Conservation (phyloP, 1,140 invertebrate genomes). For the Brachionus angularis region DNA sequence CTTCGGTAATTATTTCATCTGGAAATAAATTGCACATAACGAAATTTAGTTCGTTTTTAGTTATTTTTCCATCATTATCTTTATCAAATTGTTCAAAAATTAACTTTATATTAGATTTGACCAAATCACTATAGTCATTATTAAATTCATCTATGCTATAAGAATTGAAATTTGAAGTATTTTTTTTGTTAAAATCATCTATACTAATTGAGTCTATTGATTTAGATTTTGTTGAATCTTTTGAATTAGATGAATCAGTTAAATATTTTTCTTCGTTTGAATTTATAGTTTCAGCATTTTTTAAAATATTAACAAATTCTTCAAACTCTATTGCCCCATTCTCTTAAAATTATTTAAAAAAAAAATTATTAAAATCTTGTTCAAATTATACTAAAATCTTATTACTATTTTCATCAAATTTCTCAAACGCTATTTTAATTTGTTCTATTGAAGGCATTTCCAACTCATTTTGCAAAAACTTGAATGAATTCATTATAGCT, state of each 20-base stretch:
- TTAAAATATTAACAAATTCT: slow-evolving; percentile 39
- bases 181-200: too few species aligned
- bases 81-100: slow-evolving; percentile 44
- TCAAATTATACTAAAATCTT: not conserved
- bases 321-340: slow-evolving; percentile 35
- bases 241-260: not conserved
- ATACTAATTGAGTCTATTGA: too few species aligned
- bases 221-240: not conserved
- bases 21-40: slow-evolving; percentile 41
- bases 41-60: slow-evolving; percentile 22
- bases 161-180: not conserved
- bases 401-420: slow-evolving; percentile 42
- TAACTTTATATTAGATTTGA: slow-evolving; percentile 38
- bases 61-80: slow-evolving; percentile 42
- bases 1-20: slow-evolving; percentile 36
- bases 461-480: slow-evolving; percentile 38
- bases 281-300: slow-evolving; percentile 16
- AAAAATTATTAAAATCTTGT: not conserved
- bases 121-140: slow-evolving; percentile 15
- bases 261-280: not conserved
- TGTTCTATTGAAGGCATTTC: slow-evolving; percentile 42
- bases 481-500: slow-evolving; percentile 28
- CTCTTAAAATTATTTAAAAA: slow-evolving; percentile 1
- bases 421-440: slow-evolving; percentile 29
- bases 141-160: slow-evolving; percentile 12